Percentiles rank a stretch among this genome's conserved stretches.
phyloP scores from a whole-genome alignment of 2,797 vertebrate species.

The Ctenopoma multispine region DNA sequence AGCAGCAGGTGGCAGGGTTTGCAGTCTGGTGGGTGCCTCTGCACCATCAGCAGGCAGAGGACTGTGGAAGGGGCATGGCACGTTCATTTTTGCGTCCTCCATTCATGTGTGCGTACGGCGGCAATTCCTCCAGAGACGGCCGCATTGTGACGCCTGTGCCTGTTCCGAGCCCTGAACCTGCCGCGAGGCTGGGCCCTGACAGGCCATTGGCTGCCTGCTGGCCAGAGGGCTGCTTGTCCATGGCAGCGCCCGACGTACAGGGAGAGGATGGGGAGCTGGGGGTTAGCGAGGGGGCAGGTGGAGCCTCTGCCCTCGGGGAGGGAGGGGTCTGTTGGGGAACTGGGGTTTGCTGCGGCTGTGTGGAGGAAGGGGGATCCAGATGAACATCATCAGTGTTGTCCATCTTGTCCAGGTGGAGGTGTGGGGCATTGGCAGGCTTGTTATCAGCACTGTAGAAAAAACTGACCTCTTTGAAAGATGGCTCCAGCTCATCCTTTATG shows the following conservation, averaged over 20 bases:
- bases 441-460: conserved; percentile 98
- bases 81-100: conserved; percentile 95
- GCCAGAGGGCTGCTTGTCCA: conserved; percentile 88
- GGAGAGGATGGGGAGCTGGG: conserved; percentile 69
- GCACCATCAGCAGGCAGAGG: conserved; percentile 93
- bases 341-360: conserved; percentile 67
- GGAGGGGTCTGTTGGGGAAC: conserved; percentile 76
- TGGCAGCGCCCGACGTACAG: conserved; percentile 65
- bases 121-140: conserved; percentile 91
- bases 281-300: conserved; percentile 65
- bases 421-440: conserved; percentile 89
- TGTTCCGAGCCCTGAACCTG: conserved; percentile 30
- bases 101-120: conserved; percentile 97
- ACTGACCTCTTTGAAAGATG: conserved; percentile 91
- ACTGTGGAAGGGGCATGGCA: conserved; percentile 94
- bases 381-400: conserved; percentile 87
- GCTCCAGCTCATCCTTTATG: conserved; percentile 94
- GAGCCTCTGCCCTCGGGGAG: conserved; percentile 83
- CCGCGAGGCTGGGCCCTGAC: conserved; percentile 53
- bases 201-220: conserved; percentile 90
- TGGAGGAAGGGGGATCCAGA: conserved; percentile 67
- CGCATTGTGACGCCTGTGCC: conserved; percentile 79
- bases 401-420: conserved; percentile 90
- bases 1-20: conserved; percentile 39
- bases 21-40: conserved; percentile 33